Conservation (phyloP, 92 coral and sea anemone genomes). For the Epizoanthus ramosus region DNA sequence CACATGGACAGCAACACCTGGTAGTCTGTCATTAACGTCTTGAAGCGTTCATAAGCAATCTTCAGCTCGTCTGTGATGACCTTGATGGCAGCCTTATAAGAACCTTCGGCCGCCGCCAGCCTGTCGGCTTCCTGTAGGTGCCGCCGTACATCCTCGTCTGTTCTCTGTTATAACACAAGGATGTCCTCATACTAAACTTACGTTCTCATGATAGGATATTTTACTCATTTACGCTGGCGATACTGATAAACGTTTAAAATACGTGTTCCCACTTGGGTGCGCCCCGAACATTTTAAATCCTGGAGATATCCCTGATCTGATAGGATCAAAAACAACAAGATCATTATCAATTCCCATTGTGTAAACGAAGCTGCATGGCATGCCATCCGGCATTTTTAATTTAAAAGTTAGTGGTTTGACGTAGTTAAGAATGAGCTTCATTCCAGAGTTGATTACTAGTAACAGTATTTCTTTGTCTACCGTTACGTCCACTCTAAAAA, state of each 20-base stretch:
- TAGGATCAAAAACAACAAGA: constrained; percentile 62
- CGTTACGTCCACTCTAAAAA: constrained; percentile 49
- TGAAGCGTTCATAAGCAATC: constrained; percentile 95
- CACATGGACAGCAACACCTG: constrained; percentile 97
- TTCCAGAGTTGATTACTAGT: constrained; percentile 25
- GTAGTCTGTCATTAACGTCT: constrained; percentile 92
- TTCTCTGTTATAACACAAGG: constrained; percentile 58
- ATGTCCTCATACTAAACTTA: background rate
- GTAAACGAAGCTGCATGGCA: constrained; percentile 41
- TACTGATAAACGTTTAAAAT: constrained; percentile 39
- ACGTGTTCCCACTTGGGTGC: constrained; percentile 67
- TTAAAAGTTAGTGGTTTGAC: constrained; percentile 61
- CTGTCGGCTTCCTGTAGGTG: constrained; percentile 91
- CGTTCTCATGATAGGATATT: too few relatives aligned
- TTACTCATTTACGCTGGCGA: background rate
- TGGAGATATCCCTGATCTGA: constrained; percentile 56
- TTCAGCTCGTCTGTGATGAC: constrained; percentile 96
- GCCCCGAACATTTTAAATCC: constrained; percentile 75
- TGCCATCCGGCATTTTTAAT: constrained; percentile 27
- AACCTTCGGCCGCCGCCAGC: constrained; percentile 83
- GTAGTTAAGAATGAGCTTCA: constrained; percentile 52
- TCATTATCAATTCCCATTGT: constrained; percentile 63
- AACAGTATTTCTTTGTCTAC: constrained; percentile 46
- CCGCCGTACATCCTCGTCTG: constrained; percentile 94
- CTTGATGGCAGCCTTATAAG: constrained; percentile 89